Conservation (phyloP, 2,797 vertebrate species). For the Scleropages formosus region DNA sequence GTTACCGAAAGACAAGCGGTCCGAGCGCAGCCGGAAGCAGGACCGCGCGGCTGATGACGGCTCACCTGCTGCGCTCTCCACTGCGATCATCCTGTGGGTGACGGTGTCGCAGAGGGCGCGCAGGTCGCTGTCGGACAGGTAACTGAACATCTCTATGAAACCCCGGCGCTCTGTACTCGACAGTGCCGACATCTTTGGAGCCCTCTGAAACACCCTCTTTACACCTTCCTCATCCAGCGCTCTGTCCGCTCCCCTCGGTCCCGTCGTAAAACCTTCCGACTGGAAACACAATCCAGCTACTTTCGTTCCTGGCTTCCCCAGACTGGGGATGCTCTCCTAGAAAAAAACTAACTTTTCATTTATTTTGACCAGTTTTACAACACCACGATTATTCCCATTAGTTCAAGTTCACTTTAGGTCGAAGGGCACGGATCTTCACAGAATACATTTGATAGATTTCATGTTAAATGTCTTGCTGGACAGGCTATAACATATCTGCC, state of each 20-base stretch:
- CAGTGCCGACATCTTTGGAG: constrained; percentile 1
- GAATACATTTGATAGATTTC: no score
- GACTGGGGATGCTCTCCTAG: no score
- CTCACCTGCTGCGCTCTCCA: constrained; percentile 18
- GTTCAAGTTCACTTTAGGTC: no score
- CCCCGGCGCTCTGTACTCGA: neutral
- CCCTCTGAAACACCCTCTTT: neutral
- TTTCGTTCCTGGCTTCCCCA: neutral
- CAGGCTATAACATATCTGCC: no score
- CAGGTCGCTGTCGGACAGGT: constrained; percentile 4
- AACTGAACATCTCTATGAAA: neutral
- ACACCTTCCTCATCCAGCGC: neutral
- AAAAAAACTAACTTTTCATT: no score
- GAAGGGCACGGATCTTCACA: no score
- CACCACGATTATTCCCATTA: no score
- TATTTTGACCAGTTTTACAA: no score
- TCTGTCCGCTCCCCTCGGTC: neutral
- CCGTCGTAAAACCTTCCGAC: neutral
- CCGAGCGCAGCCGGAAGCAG: neutral
- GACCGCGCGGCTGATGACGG: no score
- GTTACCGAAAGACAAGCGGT: neutral
- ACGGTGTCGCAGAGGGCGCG: constrained; percentile 15
- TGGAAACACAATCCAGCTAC: neutral
- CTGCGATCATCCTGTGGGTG: constrained; percentile 5
- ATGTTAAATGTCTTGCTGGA: no score